Evolutionary conservation across 2,113 vertebrate species (phyloP).

Genomic region (Eptesicus fuscus): DNA sequence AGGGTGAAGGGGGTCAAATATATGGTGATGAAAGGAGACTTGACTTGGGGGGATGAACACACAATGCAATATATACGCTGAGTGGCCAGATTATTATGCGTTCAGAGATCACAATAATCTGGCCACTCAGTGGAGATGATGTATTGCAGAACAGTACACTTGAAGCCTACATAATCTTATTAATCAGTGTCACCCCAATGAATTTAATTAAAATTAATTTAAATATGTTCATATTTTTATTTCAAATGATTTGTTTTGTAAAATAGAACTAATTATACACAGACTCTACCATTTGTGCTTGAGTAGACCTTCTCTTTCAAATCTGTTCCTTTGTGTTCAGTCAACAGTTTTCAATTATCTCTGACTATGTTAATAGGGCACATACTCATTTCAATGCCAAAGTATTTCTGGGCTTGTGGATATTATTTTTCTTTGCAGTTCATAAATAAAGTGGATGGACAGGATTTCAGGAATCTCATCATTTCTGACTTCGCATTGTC

Average conservation of each 20-base stretch:
- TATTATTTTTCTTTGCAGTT: conserved; percentile 59
- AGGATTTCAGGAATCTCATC: conserved; percentile 39
- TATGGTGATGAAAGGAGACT: too few relatives aligned
- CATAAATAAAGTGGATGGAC: conserved; percentile 52
- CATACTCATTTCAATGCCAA: conserved; percentile 41
- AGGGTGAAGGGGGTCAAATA: background rate
- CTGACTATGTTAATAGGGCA: conserved; percentile 34
- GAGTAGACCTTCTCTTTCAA: background rate
- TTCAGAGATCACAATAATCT: too few relatives aligned
- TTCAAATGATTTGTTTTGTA: conserved; percentile 1
- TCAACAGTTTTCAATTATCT: conserved; percentile 59
- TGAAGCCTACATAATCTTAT: background rate
- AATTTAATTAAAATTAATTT: background rate
- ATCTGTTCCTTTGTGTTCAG: background rate
- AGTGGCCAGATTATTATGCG: too few relatives aligned
- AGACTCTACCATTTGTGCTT: background rate
- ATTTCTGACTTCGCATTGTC: conserved; percentile 26
- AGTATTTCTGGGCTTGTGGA: conserved; percentile 57
- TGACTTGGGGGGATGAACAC: background rate
- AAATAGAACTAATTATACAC: background rate
- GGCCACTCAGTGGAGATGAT: too few relatives aligned
- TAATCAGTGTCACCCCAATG: background rate
- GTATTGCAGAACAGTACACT: background rate
- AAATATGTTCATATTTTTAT: background rate
- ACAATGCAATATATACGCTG: background rate